Conservation (phyloP, 2,888 invertebrate species). For the Macrophya annulata region DNA sequence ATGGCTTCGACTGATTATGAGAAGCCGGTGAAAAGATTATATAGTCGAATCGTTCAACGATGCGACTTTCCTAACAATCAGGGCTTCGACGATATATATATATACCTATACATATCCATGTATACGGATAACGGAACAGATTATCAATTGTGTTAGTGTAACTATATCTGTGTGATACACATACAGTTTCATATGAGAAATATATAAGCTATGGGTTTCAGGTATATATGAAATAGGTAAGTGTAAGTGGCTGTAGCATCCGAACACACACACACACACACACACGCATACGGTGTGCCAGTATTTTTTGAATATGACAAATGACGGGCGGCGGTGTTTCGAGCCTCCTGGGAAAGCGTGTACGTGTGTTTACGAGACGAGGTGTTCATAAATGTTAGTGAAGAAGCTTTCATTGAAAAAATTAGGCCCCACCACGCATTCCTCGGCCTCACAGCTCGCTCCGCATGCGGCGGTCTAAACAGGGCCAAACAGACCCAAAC, state of each 20-base stretch:
- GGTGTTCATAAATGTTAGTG: conserved; percentile 18
- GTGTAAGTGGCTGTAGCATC: neutral
- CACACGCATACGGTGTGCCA: neutral
- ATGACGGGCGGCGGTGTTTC: conserved; percentile 37
- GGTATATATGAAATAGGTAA: neutral
- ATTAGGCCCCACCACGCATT: conserved; percentile 45
- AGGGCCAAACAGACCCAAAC: conserved; percentile 33
- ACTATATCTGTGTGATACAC: neutral
- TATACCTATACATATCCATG: neutral
- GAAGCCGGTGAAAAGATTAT: neutral
- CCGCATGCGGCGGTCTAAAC: conserved; percentile 7
- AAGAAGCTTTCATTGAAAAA: conserved; percentile 49
- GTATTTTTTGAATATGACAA: conserved; percentile 39
- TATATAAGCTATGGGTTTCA: neutral
- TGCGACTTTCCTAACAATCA: neutral
- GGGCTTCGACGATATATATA: neutral
- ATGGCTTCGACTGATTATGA: neutral
- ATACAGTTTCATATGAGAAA: neutral
- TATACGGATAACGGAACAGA: conserved; percentile 11
- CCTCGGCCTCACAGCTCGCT: conserved; percentile 22
- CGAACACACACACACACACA: neutral
- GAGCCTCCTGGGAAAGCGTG: conserved; percentile 37
- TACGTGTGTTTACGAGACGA: conserved; percentile 45
- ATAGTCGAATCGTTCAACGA: neutral
- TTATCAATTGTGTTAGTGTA: neutral